phyloP scores from a whole-genome alignment of 2,113 vertebrate species.

The Psammodynastes pulverulentus region DNA sequence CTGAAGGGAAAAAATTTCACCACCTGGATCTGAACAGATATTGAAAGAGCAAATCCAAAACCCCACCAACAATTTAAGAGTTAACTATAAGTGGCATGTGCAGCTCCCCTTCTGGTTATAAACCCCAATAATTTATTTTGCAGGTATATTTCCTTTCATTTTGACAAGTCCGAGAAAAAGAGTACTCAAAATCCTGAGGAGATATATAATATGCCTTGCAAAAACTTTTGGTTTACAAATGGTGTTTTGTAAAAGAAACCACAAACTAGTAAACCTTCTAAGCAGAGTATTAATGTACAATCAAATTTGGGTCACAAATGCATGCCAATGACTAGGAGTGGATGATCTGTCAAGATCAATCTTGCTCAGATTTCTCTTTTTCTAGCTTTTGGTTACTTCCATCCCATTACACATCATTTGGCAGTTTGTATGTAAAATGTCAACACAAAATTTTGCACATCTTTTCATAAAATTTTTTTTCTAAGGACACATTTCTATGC shows the following conservation, averaged over 20 bases:
- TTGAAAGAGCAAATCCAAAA: slow-evolving; percentile 33
- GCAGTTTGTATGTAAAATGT: background rate
- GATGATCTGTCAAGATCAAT: background rate
- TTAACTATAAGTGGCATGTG: slow-evolving; percentile 1
- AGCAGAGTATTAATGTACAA: background rate
- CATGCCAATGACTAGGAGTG: background rate
- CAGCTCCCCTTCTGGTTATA: slow-evolving; percentile 26
- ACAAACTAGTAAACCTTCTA: background rate
- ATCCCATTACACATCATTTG: background rate
- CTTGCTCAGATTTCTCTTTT: background rate
- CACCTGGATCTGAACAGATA: slow-evolving; percentile 45
- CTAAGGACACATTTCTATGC: background rate
- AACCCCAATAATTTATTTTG: slow-evolving; percentile 4
- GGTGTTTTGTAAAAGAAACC: slow-evolving; percentile 24
- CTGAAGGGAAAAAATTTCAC: background rate
- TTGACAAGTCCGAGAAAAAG: background rate
- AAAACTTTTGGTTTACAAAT: background rate
- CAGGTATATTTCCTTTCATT: slow-evolving; percentile 28
- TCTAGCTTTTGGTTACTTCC: background rate
- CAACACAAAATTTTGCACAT: background rate
- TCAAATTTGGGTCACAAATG: background rate
- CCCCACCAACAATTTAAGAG: slow-evolving; percentile 10
- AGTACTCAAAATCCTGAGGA: background rate
- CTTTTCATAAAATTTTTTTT: background rate
- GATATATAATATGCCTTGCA: background rate